Base-by-base conservation (phyloP, 1,140 invertebrate species). In the Anastatus disparis region DNA sequence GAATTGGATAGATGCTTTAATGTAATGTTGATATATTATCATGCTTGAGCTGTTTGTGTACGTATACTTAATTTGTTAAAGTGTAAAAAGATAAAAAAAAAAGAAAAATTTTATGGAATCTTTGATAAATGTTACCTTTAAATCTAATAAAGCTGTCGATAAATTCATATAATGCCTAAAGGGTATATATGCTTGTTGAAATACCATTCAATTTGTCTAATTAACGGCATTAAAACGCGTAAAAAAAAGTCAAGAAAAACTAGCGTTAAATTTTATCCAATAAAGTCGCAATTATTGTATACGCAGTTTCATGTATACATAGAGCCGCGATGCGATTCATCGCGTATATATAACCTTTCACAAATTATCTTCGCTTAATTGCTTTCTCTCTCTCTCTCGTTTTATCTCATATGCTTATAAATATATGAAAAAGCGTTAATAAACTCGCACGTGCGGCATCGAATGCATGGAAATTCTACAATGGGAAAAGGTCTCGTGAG, bases 281-380 rank as follows among this genome's bases (percentile, higher is more conserved):
- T 65, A 65, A 65, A 65, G 15, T 65, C 13, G 50, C 63, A 65
- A 65, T 65, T 65, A 55, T 53, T n/a, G n/a, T n/a, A n/a, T n/a
- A n/a, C n/a, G n/a, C n/a, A n/a, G n/a, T n/a, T n/a, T n/a, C n/a
- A n/a, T n/a, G n/a, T n/a, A n/a, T n/a, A n/a, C n/a, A n/a, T n/a
- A n/a, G n/a, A n/a, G n/a, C n/a, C n/a, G n/a, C n/a, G 50, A 53
- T 35, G 63, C 38, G 55, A n/a, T 53, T 65, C 55, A 65, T 55
- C 55, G 53, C 35, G 44, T 48, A n/a, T n/a, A 44, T 15, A 35
- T 58, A 42, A 24, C 50, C 63, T 65, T 65, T 65, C 63, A 55
- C 50, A 55, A 53, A 65, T 53, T 65, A 65, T 65, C 31, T 24
- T 31, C n/a, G 38, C 15, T 65, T 65, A 55, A 65, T 65, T 65